Evolutionary conservation across 1,140 invertebrate genomes (phyloP).

Genomic region (Maconellicoccus hirsutus): DNA sequence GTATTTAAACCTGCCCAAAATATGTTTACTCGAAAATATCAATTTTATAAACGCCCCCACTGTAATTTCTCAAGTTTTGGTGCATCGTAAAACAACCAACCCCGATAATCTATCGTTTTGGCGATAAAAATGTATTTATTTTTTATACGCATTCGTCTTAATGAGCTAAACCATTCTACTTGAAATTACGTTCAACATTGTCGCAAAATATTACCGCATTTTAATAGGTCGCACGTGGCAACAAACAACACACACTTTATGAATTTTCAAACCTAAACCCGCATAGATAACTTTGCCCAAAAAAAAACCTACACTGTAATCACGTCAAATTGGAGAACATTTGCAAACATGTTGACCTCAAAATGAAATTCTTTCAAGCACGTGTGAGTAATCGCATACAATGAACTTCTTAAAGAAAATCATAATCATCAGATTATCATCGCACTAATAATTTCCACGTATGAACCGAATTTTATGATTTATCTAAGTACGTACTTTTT

Average conservation of each 20-base stretch:
- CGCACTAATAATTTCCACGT: too few species aligned
- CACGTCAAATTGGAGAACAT: neutral
- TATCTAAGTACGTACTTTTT: too few species aligned
- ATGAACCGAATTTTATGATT: too few species aligned
- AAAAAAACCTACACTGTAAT: neutral
- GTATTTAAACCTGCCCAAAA: neutral
- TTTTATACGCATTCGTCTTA: neutral
- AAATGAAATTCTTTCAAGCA: neutral
- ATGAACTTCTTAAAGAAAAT: too few species aligned
- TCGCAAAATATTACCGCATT: neutral
- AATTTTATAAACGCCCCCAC: neutral
- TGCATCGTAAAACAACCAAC: neutral
- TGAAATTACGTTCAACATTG: neutral
- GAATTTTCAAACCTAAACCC: neutral
- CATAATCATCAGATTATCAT: too few species aligned
- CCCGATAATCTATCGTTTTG: neutral
- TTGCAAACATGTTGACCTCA: constrained; percentile 7
- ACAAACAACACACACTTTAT: neutral
- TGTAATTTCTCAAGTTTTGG: neutral
- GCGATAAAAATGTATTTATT: neutral
- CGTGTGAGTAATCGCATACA: neutral
- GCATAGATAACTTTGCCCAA: neutral
- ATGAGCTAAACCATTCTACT: neutral
- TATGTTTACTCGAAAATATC: neutral
- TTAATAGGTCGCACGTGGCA: constrained; percentile 1